phyloP scores from a whole-genome alignment of 2,888 invertebrate species.

The Rhimphoctona megacephalus region DNA sequence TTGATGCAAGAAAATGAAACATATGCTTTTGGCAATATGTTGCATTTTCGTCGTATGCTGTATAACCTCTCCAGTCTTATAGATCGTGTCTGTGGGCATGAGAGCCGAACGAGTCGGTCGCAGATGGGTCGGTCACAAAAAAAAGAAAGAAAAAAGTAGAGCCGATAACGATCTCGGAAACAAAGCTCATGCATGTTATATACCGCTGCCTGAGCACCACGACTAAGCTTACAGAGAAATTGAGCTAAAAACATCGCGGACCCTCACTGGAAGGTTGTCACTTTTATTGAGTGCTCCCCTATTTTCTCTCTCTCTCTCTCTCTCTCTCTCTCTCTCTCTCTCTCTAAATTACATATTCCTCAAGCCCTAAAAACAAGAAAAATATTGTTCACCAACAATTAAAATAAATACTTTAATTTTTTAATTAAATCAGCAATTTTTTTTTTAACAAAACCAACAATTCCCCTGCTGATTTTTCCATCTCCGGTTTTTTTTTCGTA shows the following conservation, averaged over 20 bases:
- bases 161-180: conserved; percentile 80
- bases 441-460: neutral
- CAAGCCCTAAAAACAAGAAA: neutral
- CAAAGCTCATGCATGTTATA: conserved; percentile 67
- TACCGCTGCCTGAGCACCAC: conserved; percentile 25
- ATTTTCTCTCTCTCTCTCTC: neutral
- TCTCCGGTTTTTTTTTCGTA: too few species aligned
- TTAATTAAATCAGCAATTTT: neutral
- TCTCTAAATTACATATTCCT: neutral
- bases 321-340: neutral
- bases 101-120: conserved; percentile 75
- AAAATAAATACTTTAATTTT: neutral
- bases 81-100: conserved; percentile 67
- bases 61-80: neutral
- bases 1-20: conserved; percentile 50
- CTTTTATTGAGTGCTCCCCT: conserved; percentile 22
- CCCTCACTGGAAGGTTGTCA: conserved; percentile 20
- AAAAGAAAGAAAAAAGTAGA: conserved; percentile 35
- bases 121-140: conserved; percentile 79
- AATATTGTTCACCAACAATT: neutral
- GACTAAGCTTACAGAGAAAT: conserved; percentile 46
- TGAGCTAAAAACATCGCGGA: conserved; percentile 46
- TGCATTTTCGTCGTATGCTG: conserved; percentile 70
- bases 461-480: too few species aligned
- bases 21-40: conserved; percentile 78